Evolutionary conservation across 2,888 invertebrate species (phyloP).

Genomic region (Aphidius colemani): DNA sequence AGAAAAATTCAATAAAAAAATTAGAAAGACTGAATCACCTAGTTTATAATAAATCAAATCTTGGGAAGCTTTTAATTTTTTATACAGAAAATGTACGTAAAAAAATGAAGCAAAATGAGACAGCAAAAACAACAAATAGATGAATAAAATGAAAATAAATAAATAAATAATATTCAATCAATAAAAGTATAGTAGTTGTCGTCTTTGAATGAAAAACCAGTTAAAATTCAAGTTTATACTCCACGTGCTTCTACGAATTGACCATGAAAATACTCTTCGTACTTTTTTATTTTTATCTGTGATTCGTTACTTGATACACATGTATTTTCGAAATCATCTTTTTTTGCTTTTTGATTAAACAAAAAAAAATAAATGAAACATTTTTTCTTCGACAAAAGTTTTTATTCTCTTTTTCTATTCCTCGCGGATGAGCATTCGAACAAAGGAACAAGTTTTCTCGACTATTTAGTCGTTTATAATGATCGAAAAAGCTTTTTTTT

Average conservation of each 20-base stretch:
- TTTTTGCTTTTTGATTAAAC: conserved; percentile 16
- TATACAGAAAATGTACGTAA: not conserved
- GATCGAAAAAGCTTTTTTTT: no score
- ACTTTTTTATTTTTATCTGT: conserved; percentile 2
- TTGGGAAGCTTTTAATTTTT: not conserved
- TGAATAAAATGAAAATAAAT: not conserved
- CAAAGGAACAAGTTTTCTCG: no score
- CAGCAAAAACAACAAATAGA: conserved; percentile 5
- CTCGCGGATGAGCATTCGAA: no score
- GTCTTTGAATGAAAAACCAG: no score
- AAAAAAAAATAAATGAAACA: conserved; percentile 4
- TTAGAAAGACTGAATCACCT: conserved; percentile 12
- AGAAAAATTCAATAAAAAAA: conserved; percentile 22
- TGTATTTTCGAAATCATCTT: conserved; percentile 13
- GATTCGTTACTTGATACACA: conserved; percentile 10
- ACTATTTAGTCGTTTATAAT: no score
- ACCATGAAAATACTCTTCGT: conserved; percentile 6
- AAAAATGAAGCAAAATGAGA: conserved; percentile 10
- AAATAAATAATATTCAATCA: conserved; percentile 25
- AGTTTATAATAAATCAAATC: not conserved
- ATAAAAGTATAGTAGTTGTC: conserved; percentile 11
- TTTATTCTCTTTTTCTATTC: not conserved
- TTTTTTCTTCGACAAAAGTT: conserved; percentile 2
- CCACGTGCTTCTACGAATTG: conserved; percentile 34
- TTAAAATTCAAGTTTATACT: conserved; percentile 11